A percentile compares a stretch with the other conserved stretches of the same genome.
Conservation (phyloP, 2,888 invertebrate genomes). For the Boloria euphrosyne region DNA sequence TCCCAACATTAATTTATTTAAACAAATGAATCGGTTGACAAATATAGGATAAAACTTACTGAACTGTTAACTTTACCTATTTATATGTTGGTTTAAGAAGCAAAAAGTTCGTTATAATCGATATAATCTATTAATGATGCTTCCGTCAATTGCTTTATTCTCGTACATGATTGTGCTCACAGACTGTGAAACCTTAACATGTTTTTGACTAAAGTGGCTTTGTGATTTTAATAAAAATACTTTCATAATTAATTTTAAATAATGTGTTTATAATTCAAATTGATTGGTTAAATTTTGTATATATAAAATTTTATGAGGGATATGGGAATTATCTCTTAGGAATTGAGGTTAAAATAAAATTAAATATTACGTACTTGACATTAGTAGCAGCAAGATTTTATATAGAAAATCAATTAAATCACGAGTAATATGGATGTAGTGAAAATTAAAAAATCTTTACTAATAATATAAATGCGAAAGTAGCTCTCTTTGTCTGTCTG, state of each 20-base stretch:
- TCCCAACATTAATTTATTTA: too few species aligned
- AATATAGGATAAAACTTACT: too few species aligned
- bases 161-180: conserved; percentile 4
- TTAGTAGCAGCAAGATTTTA: too few species aligned
- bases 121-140: conserved; percentile 2
- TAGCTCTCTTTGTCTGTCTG: too few species aligned
- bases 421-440: too few species aligned
- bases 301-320: background rate
- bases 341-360: too few species aligned
- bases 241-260: conserved; percentile 12
- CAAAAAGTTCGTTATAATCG: conserved; percentile 1
- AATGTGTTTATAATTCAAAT: conserved; percentile 1
- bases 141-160: conserved; percentile 12
- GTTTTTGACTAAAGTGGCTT: conserved; percentile 10
- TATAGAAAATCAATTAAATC: background rate
- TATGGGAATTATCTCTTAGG: too few species aligned
- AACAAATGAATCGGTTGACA: too few species aligned
- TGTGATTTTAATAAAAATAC: conserved; percentile 7
- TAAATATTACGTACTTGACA: too few species aligned
- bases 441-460: too few species aligned
- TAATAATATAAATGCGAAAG: too few species aligned
- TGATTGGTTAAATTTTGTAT: background rate
- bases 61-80: too few species aligned
- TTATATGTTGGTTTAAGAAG: background rate
- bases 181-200: conserved; percentile 21